Evolutionary conservation across 2,113 vertebrate genomes (phyloP).

Genomic region (Jacana jacana): DNA sequence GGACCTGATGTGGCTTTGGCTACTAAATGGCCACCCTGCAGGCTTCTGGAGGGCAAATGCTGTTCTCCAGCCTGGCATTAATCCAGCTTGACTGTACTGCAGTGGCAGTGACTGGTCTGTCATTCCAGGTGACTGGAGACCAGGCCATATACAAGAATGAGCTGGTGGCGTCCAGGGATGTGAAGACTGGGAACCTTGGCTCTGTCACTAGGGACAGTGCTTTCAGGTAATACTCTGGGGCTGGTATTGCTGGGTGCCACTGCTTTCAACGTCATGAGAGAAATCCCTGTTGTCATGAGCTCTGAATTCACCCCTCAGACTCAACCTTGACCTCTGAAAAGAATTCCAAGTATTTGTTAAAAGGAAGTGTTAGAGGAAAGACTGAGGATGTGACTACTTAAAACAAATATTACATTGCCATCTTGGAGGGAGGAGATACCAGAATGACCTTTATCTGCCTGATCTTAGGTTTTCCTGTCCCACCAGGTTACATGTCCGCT

Average conservation of each 20-base stretch:
- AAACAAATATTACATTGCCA: not conserved
- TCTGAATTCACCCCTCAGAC: not conserved
- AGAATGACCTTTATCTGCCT: not conserved
- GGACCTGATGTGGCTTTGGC: not conserved
- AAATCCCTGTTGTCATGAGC: not conserved
- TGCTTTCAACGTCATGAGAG: not conserved
- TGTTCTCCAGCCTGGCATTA: not conserved
- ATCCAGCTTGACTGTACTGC: not conserved
- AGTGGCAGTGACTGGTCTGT: not conserved
- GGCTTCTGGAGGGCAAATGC: not conserved
- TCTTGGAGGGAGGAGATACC: not conserved
- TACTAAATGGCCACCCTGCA: not conserved
- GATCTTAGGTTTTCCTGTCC: not conserved
- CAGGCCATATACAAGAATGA: slow-evolving; percentile 56
- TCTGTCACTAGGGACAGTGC: slow-evolving; percentile 58
- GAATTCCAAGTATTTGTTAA: not conserved
- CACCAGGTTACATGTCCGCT: slow-evolving; percentile 52
- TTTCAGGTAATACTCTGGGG: slow-evolving; percentile 55
- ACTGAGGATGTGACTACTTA: not conserved
- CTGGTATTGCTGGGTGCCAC: not conserved
- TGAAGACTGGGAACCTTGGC: not conserved
- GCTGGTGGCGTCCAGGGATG: slow-evolving; percentile 15
- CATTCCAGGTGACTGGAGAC: slow-evolving; percentile 33
- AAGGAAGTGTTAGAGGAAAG: not conserved
- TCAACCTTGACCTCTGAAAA: not conserved